phyloP scores from a whole-genome alignment of 2,113 vertebrate species.

The Dicaeum eximium region DNA sequence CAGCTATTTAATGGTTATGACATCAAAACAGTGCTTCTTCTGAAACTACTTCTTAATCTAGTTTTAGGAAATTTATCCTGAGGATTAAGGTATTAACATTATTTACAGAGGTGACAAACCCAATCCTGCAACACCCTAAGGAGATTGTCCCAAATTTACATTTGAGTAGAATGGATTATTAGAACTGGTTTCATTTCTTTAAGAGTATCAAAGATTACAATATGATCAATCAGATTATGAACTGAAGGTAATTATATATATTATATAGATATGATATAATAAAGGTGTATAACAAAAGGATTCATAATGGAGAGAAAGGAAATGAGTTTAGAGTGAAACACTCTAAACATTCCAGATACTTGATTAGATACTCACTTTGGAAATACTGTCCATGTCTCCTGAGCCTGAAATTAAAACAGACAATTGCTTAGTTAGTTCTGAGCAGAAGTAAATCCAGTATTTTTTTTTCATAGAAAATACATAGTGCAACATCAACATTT shows the following conservation, averaged over 20 bases:
- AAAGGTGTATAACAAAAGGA: neutral
- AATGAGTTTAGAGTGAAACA: neutral
- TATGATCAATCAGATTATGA: neutral
- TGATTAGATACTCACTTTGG: constrained; percentile 82
- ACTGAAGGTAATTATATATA: neutral
- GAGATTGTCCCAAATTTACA: neutral
- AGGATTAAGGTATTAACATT: neutral
- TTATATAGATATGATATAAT: neutral
- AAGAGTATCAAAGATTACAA: neutral
- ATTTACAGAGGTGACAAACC: neutral
- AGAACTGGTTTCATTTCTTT: neutral
- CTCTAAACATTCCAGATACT: neutral
- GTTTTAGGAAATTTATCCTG: neutral
- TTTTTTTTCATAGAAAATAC: neutral
- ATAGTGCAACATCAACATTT: neutral
- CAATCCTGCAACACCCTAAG: neutral
- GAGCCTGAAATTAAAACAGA: constrained; percentile 79
- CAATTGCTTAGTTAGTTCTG: constrained; percentile 30
- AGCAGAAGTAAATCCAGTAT: neutral
- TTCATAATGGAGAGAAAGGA: neutral
- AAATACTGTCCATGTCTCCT: constrained; percentile 98
- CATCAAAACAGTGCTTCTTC: neutral
- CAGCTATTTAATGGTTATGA: neutral
- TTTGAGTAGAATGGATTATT: neutral
- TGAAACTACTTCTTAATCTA: neutral